Conservation (phyloP, 2,113 vertebrate genomes). For the Eolophus roseicapilla region DNA sequence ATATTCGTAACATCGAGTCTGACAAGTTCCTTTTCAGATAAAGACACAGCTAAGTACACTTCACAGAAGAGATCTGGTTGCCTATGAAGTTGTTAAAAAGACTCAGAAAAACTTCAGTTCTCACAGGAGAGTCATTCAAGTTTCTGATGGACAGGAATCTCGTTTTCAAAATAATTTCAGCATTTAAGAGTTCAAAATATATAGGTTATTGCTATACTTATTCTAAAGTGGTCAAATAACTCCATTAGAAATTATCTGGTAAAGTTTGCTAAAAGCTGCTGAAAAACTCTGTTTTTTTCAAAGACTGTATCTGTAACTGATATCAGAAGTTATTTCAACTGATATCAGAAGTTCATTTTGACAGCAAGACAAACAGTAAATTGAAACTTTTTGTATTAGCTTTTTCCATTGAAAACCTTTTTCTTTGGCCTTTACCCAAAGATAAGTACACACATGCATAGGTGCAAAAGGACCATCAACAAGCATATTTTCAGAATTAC, state of each 20-base stretch:
- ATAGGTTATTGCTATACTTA: background rate
- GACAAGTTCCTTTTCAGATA: conserved; percentile 30
- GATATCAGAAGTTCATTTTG: background rate
- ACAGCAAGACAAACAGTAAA: background rate
- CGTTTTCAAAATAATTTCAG: conserved; percentile 3
- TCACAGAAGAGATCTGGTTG: background rate
- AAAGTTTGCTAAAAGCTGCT: background rate
- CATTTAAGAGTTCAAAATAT: background rate
- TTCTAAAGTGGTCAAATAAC: background rate
- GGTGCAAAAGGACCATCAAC: background rate
- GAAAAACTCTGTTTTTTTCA: conserved; percentile 14
- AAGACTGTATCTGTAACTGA: background rate
- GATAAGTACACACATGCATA: background rate
- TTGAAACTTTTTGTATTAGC: background rate
- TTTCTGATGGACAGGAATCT: background rate
- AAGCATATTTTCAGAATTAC: background rate
- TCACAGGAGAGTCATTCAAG: background rate
- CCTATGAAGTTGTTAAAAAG: background rate
- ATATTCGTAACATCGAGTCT: conserved; percentile 16
- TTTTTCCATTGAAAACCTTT: background rate
- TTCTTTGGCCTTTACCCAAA: background rate
- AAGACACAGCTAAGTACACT: conserved; percentile 29
- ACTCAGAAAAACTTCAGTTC: background rate
- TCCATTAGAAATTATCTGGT: background rate
- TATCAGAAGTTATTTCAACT: background rate